Evolutionary conservation across 2,888 invertebrate species (phyloP), one percentile per base, ranked within the genome.

Genomic region (Thalpophila matura): DNA sequence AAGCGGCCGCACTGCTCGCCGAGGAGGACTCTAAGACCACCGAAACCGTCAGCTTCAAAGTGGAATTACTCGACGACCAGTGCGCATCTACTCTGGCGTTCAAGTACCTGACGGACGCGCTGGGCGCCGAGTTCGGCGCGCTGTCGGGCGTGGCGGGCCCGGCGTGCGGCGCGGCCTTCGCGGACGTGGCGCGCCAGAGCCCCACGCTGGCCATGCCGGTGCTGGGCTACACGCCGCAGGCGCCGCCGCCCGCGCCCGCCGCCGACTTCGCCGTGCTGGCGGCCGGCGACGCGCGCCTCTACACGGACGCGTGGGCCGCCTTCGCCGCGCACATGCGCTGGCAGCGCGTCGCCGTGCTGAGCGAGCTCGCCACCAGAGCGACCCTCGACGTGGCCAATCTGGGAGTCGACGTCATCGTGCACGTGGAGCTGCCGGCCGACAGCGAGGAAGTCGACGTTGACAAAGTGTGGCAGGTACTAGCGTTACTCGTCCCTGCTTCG

Each of bases 91-190:
- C 89, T 31, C 79, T 80, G 50, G 91, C 91, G 0, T 89, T 90
- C 75, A 88, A 89, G 67, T 89, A 89, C 67, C 78, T 93, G 63
- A 85, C 86, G 53, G 88, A 89, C 73, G 90, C 91, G 24, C 85
- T 88, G n/a, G 86, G 87, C 33, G 75, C 86, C 12, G 92, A 92
- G 74, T 93, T 87, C 80, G 87, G 86, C 22, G 82, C 88, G 54
- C 82, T 93, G 75, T 83, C 92, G 37, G 92, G 86, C 14, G 85
- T 90, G 61, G 90, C 86, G 37, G 94, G 93, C 1, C 92, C 93
- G 22, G 90, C 91, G 66, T 94, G 94, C 78, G 90, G 87, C 51
- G 88, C 85, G 2, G 88, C 91, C 1, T 91, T 90, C 80, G 86
- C 86, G 0, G 92, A 89, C 75, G 89, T 89, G 56, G 89, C 91